These are phyloP conservation scores for Cardinalis cardinalis DNA, from an alignment of 2,113 vertebrate genomes.

Conservation along the genomic window DNA sequence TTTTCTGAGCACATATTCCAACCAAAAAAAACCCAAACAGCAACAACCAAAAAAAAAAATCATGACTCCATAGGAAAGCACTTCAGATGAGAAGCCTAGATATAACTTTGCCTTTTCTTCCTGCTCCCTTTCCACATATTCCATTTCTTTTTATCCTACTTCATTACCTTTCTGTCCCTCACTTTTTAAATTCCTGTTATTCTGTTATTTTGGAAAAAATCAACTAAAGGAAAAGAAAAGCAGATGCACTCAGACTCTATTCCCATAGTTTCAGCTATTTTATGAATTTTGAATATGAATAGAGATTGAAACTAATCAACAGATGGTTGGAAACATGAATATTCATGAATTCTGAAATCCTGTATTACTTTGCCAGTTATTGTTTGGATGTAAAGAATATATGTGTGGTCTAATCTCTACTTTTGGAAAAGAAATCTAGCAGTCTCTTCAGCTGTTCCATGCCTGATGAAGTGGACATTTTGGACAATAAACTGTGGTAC, in stretches of 20 bases:
- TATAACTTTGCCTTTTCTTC: not conserved
- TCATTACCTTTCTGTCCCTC: not conserved
- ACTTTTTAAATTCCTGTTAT: not conserved
- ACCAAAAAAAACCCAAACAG: not conserved
- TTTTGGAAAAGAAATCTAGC: not conserved
- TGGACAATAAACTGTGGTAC: not conserved
- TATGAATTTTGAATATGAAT: not conserved
- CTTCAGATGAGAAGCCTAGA: not conserved
- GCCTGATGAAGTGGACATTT: not conserved
- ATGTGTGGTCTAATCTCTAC: not conserved
- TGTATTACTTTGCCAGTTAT: constrained; percentile 1
- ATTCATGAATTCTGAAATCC: constrained; percentile 20
- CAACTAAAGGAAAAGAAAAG: not conserved
- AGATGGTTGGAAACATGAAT: constrained; percentile 19
- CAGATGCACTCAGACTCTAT: not conserved
- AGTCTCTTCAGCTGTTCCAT: not conserved
- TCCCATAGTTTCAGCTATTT: not conserved
- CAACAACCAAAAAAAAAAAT: not conserved
- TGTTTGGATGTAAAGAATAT: not conserved
- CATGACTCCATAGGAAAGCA: not conserved
- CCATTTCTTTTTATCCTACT: not conserved
- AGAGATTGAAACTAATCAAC: constrained; percentile 24
- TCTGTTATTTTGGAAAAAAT: not conserved
- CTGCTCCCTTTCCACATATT: not conserved
- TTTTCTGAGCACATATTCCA: not conserved